Conservation (phyloP, 2,113 vertebrate genomes). For the Nesoenas mayeri region DNA sequence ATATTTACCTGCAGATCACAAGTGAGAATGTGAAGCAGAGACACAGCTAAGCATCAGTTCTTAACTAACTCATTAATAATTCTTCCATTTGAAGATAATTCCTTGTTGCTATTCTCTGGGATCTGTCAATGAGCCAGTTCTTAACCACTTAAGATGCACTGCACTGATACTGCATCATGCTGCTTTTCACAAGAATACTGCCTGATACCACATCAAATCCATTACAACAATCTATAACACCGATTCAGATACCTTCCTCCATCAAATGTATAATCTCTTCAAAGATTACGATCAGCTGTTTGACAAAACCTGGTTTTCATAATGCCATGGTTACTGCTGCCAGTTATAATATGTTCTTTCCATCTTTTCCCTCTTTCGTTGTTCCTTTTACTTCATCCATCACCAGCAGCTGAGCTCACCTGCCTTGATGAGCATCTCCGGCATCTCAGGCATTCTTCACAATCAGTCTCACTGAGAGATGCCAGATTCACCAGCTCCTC, state of each 20-base stretch:
- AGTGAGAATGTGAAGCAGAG: rapidly evolving
- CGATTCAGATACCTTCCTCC: not conserved
- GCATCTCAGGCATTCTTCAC: not conserved
- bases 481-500: not conserved
- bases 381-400: not conserved
- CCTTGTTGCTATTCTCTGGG: not conserved
- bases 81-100: not conserved
- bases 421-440: not conserved
- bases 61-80: not conserved
- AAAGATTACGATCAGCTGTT: not conserved
- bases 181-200: not conserved
- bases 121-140: not conserved
- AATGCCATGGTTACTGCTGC: not conserved
- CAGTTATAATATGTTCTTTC: not conserved
- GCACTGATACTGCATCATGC: not conserved
- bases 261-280: not conserved
- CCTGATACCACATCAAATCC: not conserved
- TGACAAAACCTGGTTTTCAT: not conserved
- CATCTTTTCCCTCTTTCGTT: not conserved
- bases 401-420: not conserved
- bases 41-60: not conserved
- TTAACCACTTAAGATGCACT: not conserved
- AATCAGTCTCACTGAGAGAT: not conserved
- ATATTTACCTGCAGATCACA: not conserved
- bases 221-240: not conserved